These are phyloP conservation scores for Lethocerus indicus DNA, from an alignment of 1,140 invertebrate species.

Conservation along the genomic window DNA sequence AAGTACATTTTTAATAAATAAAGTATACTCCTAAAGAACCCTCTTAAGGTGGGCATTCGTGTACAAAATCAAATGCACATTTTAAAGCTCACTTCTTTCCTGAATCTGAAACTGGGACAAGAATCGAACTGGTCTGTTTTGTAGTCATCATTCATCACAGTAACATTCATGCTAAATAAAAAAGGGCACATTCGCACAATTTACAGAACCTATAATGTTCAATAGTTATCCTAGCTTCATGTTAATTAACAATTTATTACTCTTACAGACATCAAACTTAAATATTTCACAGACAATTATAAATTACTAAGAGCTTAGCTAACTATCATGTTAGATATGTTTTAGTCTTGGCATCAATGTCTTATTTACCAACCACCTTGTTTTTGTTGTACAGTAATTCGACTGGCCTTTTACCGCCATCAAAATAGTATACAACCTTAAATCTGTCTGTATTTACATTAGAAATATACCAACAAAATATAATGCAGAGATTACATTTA, in stretches of 20 bases:
- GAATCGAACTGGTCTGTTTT: slow-evolving; percentile 14
- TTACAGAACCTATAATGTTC: slow-evolving; percentile 7
- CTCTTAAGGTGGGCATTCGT: background rate
- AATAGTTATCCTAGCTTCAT: slow-evolving; percentile 15
- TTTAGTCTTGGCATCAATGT: slow-evolving; percentile 4
- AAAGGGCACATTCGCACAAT: slow-evolving; percentile 6
- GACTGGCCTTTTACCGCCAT: too few species aligned
- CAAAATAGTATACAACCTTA: too few species aligned
- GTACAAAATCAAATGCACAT: background rate
- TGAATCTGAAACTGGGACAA: slow-evolving; percentile 13
- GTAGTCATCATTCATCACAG: background rate
- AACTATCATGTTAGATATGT: slow-evolving; percentile 5
- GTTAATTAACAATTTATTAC: slow-evolving; percentile 2
- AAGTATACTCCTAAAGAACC: slow-evolving; percentile 1
- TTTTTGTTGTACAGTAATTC: too few species aligned
- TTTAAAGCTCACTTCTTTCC: slow-evolving; percentile 5
- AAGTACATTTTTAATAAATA: slow-evolving; percentile 8
- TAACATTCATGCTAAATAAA: slow-evolving; percentile 3
- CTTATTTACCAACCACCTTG: slow-evolving; percentile 3
- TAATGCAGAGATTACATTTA: too few species aligned
- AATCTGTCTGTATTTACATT: too few species aligned
- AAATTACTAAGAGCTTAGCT: background rate
- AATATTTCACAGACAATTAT: slow-evolving; percentile 9
- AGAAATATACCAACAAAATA: too few species aligned
- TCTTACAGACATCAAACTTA: slow-evolving; percentile 6